phyloP scores from a whole-genome alignment of 2,113 vertebrate species.

The Corythornis madagascariensis region DNA sequence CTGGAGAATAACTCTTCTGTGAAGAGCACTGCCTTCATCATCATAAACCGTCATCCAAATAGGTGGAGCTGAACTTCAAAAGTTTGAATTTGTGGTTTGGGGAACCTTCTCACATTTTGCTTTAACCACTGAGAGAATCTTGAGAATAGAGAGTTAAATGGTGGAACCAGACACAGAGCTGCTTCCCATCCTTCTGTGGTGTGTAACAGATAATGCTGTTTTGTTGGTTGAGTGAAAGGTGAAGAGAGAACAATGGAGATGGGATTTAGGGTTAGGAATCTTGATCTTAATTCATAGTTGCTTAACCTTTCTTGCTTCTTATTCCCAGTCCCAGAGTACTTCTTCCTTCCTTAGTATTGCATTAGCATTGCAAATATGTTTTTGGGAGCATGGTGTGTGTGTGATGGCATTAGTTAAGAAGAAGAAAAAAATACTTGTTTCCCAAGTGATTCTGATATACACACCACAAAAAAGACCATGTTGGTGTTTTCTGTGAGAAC shows the following conservation, averaged over 20 bases:
- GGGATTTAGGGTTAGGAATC: not conserved
- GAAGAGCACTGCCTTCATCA: not conserved
- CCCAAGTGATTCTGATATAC: not conserved
- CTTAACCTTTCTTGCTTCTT: not conserved
- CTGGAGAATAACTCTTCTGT: not conserved
- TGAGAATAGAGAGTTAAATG: not conserved
- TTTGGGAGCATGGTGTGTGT: accelerated
- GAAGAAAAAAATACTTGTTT: not conserved
- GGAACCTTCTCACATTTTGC: not conserved
- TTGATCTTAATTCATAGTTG: not conserved
- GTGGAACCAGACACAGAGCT: not conserved
- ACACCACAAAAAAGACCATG: not conserved
- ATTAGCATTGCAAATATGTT: not conserved
- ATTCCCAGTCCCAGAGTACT: not conserved
- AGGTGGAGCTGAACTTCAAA: not conserved
- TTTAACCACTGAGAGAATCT: not conserved
- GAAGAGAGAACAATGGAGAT: not conserved
- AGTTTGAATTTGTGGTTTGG: not conserved
- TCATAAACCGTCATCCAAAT: not conserved
- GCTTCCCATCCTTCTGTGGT: not conserved
- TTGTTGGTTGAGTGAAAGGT: not conserved
- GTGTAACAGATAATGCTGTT: not conserved
- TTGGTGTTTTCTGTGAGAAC: not conserved
- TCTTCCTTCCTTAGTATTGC: not conserved
- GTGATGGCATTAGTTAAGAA: not conserved